Evolutionary conservation across 1,140 invertebrate genomes (phyloP).

Genomic region (Heterodera carotae): DNA sequence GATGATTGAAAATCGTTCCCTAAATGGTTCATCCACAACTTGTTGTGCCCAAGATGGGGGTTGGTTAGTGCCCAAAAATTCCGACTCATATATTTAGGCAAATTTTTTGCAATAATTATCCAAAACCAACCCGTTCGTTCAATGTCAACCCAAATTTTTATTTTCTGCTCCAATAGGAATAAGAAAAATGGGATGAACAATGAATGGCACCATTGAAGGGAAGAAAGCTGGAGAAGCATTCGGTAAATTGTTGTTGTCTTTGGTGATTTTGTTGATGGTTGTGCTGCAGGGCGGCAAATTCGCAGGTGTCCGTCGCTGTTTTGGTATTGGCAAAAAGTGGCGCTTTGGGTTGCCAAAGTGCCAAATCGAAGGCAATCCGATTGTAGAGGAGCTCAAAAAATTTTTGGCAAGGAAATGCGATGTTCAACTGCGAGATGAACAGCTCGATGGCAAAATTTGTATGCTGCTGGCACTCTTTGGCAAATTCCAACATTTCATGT

Average conservation of each 20-base stretch:
- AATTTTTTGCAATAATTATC: too few species aligned
- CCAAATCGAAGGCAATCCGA: conserved; percentile 55
- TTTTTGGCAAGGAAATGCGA: conserved; percentile 44
- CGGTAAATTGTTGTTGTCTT: conserved; percentile 28
- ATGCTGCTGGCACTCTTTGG: conserved; percentile 28
- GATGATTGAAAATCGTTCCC: neutral
- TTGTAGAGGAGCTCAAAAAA: conserved; percentile 56
- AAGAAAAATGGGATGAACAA: too few species aligned
- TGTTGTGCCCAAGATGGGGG: neutral
- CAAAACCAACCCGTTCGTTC: too few species aligned
- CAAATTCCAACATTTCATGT: conserved; percentile 45
- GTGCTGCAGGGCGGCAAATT: too few species aligned
- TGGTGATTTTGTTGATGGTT: conserved; percentile 5
- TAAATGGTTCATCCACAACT: neutral
- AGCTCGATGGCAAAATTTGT: conserved; percentile 44
- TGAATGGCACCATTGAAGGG: conserved; percentile 17
- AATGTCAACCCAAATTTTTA: too few species aligned
- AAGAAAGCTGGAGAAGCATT: conserved; percentile 30
- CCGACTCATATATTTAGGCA: too few species aligned
- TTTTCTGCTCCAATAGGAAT: too few species aligned
- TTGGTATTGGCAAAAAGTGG: conserved; percentile 30
- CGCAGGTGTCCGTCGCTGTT: neutral
- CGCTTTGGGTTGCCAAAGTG: conserved; percentile 47
- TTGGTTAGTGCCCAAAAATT: too few species aligned
- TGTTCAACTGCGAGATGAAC: conserved; percentile 39